Evolutionary conservation across 2,113 vertebrate genomes (phyloP), one percentile per base, ranked within the genome.

Genomic region (Lophochroa leadbeateri): DNA sequence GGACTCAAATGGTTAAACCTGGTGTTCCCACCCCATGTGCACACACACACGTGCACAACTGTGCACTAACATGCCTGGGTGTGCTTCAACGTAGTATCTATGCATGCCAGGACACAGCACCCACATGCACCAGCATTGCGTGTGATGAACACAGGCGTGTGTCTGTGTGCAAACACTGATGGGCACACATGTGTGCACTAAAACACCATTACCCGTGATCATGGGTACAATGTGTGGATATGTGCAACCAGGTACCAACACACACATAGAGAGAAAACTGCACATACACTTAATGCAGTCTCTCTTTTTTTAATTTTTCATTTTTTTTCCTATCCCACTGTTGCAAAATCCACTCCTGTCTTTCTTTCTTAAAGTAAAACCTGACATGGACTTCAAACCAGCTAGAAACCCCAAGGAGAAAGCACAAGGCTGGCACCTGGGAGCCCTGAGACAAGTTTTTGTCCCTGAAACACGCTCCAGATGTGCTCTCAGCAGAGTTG

Each of bases 221-320:
- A 0, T 0, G 13, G n/a, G 13, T 31, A 1, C 1, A 1, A 35
- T 3, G 49, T 21, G 0, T 5, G 64, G 67, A 19, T 18, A 11
- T 12, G 1, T 17, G 55, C 58, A 7, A 7, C 23, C 68, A 5
- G 78, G 47, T 63, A 8, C 50, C 1, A 4, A 58, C 1, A 12
- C 5, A 2, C 25, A 2, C 10, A 1, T 44, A 1, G 7, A 4
- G 57, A 65, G 49, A 24, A 29, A 41, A 13, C 35, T 10, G 17
- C 61, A 13, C 80, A 5, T 5, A 3, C 3, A 0, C 19, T 84
- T 50, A 5, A 61, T 11, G 46, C 28, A 16, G 9, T 10, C 21
- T 19, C 25, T 49, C 10, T 44, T 31, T 47, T 33, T 64, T 20
- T 3, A n/a, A 27, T 12, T 35, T 21, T 5, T 25, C 7, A 5